phyloP scores from a whole-genome alignment of 2,888 invertebrate genomes.

The Yponomeuta cagnagella region DNA sequence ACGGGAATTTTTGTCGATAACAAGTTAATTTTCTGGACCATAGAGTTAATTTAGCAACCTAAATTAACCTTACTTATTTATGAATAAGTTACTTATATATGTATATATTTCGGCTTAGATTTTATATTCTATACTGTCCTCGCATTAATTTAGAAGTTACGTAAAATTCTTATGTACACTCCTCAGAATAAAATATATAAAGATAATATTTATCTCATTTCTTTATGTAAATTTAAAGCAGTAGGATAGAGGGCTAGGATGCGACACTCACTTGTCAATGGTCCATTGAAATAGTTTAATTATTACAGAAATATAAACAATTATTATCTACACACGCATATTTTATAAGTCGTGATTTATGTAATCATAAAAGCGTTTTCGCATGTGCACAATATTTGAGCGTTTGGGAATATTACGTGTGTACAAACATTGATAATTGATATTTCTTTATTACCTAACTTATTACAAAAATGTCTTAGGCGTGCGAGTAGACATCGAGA shows the following conservation, averaged over 20 bases:
- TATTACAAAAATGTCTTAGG: background rate
- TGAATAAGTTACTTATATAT: conserved; percentile 28
- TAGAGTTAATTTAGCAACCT: conserved; percentile 37
- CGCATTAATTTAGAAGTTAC: conserved; percentile 42
- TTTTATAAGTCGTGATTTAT: conserved; percentile 17
- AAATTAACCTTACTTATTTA: conserved; percentile 26
- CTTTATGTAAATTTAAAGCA: background rate
- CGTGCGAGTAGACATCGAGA: background rate
- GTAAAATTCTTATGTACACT: conserved; percentile 57
- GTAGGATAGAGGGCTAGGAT: background rate
- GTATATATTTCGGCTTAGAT: conserved; percentile 45
- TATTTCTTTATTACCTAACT: background rate
- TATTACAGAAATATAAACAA: conserved; percentile 1
- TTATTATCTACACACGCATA: conserved; percentile 18
- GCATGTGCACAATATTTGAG: conserved; percentile 30
- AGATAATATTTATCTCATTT: conserved; percentile 27
- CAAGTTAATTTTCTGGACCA: conserved; percentile 38
- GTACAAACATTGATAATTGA: background rate
- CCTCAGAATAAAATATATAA: conserved; percentile 64
- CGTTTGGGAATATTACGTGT: background rate
- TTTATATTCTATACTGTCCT: conserved; percentile 32
- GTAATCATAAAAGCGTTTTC: conserved; percentile 39
- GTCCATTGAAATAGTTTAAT: conserved; percentile 5
- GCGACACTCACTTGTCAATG: background rate
- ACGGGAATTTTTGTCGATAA: conserved; percentile 29